These are phyloP conservation scores for Drosophila diplacantha DNA, from an alignment of 2,888 invertebrate genomes.

Conservation along the genomic window DNA sequence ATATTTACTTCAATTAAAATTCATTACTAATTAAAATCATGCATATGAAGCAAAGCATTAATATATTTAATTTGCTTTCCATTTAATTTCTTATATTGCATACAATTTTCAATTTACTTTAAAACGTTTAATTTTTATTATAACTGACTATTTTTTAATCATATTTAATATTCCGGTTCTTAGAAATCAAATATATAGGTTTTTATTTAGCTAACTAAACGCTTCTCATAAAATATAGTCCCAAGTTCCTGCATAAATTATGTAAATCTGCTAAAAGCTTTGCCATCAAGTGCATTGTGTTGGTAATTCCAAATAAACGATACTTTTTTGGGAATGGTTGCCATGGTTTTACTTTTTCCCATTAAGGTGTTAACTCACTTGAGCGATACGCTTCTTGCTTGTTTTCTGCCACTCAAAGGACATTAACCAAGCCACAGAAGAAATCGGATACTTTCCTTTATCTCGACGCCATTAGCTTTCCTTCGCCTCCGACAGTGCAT, in stretches of 20 bases:
- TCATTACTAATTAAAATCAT: background rate
- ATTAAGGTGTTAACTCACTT: constrained; percentile 11
- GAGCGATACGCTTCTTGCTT: background rate
- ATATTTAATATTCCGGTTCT: background rate
- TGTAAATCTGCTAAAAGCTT: constrained; percentile 8
- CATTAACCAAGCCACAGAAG: constrained; percentile 22
- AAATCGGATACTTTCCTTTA: constrained; percentile 36
- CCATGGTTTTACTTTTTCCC: constrained; percentile 8
- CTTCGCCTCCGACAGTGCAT: constrained; percentile 20
- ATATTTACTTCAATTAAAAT: background rate
- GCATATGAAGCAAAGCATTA: background rate
- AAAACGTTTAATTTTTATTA: background rate
- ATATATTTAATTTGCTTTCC: too few relatives aligned
- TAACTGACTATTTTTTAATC: background rate
- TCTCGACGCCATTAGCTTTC: constrained; percentile 36
- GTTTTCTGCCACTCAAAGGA: constrained; percentile 5
- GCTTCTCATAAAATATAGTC: background rate
- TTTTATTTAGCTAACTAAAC: too few relatives aligned
- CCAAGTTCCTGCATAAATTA: background rate
- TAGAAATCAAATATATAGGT: accelerated
- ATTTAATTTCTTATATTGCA: too few relatives aligned
- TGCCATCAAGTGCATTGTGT: background rate
- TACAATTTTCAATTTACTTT: background rate
- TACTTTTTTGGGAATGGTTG: background rate
- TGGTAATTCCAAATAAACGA: background rate